Evolutionary conservation across 2,113 vertebrate species (phyloP), one percentile per base, ranked within the genome.

Genomic region (Phaethon lepturus): DNA sequence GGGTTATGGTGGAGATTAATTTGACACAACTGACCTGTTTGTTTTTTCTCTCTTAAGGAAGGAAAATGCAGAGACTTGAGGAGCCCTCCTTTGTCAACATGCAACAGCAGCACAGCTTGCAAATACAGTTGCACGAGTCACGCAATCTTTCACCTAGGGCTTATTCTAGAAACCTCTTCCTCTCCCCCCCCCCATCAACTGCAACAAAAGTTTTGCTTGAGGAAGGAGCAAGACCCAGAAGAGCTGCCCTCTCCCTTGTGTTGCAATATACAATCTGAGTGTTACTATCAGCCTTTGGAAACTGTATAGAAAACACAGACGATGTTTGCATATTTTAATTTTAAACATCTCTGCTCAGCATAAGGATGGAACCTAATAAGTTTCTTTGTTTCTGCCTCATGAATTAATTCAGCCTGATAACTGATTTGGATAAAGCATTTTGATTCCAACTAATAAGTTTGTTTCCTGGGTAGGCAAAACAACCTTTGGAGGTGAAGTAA

Each of bases 221-320:
- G 94, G 78, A 97, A 95, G 77, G 77, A 85, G 73, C 80, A 91
- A 90, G 77, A 73, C 58, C 25, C 75, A 85, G 63, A 87, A 89
- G 58, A 90, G 20, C n/a, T 69, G 58, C 42, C 60, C 45, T 87
- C 47, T 79, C n/a, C 62, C 42, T 55, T 45, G 18, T 87, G 93
- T 94, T 90, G 84, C 77, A 97, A 93, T 86, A 95, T 80, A 78
- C 91, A 97, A 97, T 97, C 95, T 91, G 93, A 90, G 77, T 82
- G 90, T 86, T 85, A 93, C 89, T 93, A 92, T 95, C 89, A 88
- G 89, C 89, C 95, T 91, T 95, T 94, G 95, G 84, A 97, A 96
- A 94, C 79, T 62, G 59, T 58, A 76, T 26, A 88, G 77, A 95
- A 95, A 96, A 62, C 74, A 82, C 58, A 86, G 91, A 82, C 93